Base-by-base conservation (phyloP, 23 tunicate genomes). In the Halocynthia roretzi region DNA sequence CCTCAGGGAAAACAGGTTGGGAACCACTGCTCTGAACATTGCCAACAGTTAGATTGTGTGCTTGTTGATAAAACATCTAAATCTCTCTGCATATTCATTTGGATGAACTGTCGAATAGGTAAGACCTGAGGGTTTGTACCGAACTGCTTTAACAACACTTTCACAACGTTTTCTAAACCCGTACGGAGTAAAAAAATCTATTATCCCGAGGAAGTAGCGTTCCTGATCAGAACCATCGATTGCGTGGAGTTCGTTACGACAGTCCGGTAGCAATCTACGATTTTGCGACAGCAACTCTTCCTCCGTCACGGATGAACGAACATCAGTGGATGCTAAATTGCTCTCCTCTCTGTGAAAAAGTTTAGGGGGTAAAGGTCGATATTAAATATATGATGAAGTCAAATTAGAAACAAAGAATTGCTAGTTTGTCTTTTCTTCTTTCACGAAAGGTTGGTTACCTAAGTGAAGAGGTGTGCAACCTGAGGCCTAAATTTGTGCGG, bases 161-260 rank as follows among this genome's bases (percentile, higher is more conserved):
- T 86, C 98, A 62, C 82, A 60, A 53, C 80, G 72, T 69, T 92
- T 92, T 56, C 80, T 86, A 52, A 86, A 52, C 56, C 87, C 78
- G 72, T 81, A 92, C 52, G 87, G 77, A 10, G 91, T 82, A 20
- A 92, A 86, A 68, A 92, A 92, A 66, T 92, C 98, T 53, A 92
- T 92, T 15, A 92, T 75, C 48, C 98, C 98, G 55, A 92, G 17
- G 66, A 67, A 92, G 53, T 83, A 86, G 9, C 92, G 66, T 54
- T 86, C 87, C 49, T 31, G 20, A n/a, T 86, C 84, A 17, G 62
- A 50, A 0, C 88, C 88, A 54, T 92, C 98, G 10, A 92, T 70
- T 6, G 86, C 83, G 60, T 92, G 98, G 52, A 92, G 81, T 65
- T 92, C 98, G 80, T 92, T 92, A 50, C 69, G 67, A 63, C 75